These are phyloP conservation scores for Gastrophryne carolinensis DNA, from an alignment of 2,797 vertebrate genomes.

Conservation along the genomic window DNA sequence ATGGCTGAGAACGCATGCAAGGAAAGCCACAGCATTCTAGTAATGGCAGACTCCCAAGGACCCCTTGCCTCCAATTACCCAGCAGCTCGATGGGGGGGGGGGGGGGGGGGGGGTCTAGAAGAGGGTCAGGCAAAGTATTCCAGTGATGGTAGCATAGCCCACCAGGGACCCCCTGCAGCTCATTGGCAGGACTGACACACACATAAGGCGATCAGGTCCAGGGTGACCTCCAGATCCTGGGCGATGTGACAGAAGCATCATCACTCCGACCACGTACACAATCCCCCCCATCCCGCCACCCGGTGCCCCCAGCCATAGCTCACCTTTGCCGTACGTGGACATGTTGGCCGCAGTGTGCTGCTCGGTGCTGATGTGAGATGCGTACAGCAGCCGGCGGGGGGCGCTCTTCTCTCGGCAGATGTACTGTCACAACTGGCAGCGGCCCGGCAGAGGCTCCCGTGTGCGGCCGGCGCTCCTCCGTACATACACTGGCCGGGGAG, in stretches of 20 bases:
- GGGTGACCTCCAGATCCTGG: slow-evolving; percentile 61
- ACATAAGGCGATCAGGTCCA: slow-evolving; percentile 65
- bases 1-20: no score
- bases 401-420: neutral
- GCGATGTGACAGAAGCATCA: slow-evolving; percentile 58
- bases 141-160: no score
- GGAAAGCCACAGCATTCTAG: no score
- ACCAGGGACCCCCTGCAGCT: neutral
- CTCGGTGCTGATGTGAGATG: neutral
- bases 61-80: no score
- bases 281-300: neutral
- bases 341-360: neutral
- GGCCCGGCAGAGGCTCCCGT: slow-evolving; percentile 32
- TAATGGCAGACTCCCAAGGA: no score
- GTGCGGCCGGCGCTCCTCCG: slow-evolving; percentile 35
- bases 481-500: slow-evolving; percentile 56
- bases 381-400: slow-evolving; percentile 3
- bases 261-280: slow-evolving; percentile 63
- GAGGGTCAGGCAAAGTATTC: no score
- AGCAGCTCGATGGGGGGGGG: no score
- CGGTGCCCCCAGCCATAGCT: neutral
- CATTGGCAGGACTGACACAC: neutral
- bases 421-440: neutral
- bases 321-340: neutral
- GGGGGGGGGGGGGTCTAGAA: no score